Conservation (phyloP, 2,888 invertebrate genomes). For the Timema cristinae region DNA sequence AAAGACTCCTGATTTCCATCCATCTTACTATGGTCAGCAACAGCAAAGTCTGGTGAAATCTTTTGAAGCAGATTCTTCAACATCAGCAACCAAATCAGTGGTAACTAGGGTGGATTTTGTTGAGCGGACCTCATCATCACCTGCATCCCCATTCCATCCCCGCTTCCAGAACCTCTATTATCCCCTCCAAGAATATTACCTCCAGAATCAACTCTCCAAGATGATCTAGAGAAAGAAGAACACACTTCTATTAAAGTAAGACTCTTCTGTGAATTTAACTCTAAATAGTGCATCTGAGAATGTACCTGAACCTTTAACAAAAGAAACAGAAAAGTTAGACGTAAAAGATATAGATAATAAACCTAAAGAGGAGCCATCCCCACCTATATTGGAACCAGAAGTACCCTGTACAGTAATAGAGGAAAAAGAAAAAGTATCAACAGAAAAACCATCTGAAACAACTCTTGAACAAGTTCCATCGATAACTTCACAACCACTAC, state of each 20-base stretch:
- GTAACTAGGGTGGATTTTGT: background rate
- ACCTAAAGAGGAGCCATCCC: background rate
- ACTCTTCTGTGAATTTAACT: too few relatives aligned
- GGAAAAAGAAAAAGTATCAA: background rate
- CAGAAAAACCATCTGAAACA: background rate
- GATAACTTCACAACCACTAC: too few relatives aligned
- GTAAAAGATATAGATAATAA: background rate
- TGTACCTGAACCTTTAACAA: too few relatives aligned
- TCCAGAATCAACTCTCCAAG: too few relatives aligned
- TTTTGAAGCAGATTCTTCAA: constrained; percentile 7
- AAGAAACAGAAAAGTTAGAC: too few relatives aligned
- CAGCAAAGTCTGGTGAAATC: constrained; percentile 12
- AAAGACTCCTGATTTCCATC: constrained; percentile 54
- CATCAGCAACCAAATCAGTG: background rate
- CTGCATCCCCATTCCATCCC: too few relatives aligned
- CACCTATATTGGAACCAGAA: background rate
- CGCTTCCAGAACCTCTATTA: background rate
- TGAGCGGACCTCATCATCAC: background rate
- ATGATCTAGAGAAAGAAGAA: too few relatives aligned
- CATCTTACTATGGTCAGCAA: constrained; percentile 47
- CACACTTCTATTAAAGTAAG: too few relatives aligned
- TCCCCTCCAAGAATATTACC: too few relatives aligned
- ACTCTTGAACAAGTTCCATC: background rate
- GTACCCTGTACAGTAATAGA: background rate
- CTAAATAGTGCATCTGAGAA: too few relatives aligned